Conservation (phyloP, 2,113 vertebrate species). For the Halcyon senegalensis region DNA sequence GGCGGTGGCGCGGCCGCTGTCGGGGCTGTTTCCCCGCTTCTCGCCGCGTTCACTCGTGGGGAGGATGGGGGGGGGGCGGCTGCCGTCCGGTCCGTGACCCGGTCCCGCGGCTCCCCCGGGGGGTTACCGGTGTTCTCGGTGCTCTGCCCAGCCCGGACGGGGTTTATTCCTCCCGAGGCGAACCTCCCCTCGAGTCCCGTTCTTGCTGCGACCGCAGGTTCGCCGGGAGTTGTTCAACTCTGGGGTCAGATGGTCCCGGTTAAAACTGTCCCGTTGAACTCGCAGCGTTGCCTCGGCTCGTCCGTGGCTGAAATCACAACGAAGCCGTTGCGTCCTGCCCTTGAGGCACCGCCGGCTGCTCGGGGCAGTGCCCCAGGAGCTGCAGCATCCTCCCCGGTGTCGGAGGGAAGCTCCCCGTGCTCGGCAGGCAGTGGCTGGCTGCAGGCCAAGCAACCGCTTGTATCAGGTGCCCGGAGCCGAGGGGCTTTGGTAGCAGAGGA, state of each 20-base stretch:
- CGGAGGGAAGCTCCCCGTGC: background rate
- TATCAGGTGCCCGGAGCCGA: background rate
- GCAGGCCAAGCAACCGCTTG: background rate
- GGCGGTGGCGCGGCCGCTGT: background rate
- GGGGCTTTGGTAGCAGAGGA: background rate
- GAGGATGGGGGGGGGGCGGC: background rate
- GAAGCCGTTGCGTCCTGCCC: background rate
- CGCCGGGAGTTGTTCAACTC: background rate
- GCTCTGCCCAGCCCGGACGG: background rate
- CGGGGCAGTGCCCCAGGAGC: rapidly evolving
- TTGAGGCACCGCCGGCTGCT: rapidly evolving
- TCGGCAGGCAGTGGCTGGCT: rapidly evolving
- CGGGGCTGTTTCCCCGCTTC: background rate
- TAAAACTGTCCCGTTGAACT: background rate
- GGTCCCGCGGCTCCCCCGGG: background rate
- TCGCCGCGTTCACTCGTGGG: background rate
- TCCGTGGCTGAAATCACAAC: rapidly evolving
- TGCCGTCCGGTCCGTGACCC: too few relatives aligned
- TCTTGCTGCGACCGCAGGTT: background rate
- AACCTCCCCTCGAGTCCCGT: background rate
- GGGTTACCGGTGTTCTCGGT: background rate
- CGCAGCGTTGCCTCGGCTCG: background rate
- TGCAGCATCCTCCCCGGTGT: rapidly evolving
- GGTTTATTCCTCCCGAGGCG: rapidly evolving
- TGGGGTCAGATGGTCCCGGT: background rate